A percentile compares a stretch with the other conserved stretches of the same genome.
Evolutionary conservation across 2,113 vertebrate genomes (phyloP).

Genomic region (Ochotona curzoniae): DNA sequence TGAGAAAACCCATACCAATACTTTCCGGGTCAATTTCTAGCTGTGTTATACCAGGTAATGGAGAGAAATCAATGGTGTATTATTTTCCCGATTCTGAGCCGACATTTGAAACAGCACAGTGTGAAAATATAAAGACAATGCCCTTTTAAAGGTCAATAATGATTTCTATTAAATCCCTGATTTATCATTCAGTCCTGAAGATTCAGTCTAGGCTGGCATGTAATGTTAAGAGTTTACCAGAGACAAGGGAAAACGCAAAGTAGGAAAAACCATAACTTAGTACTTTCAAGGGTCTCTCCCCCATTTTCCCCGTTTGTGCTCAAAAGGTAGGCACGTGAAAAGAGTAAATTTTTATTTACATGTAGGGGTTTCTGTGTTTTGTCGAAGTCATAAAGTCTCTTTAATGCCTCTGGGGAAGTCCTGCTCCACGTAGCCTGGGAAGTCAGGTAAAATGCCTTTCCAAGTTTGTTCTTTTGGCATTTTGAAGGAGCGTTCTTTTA

Average conservation of each 20-base stretch:
- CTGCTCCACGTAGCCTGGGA: not conserved
- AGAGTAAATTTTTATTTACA: conserved; percentile 46
- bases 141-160: conserved; percentile 75
- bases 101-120: conserved; percentile 66
- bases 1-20: conserved; percentile 65
- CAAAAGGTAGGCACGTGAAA: conserved; percentile 25
- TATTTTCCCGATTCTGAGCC: conserved; percentile 69
- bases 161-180: conserved; percentile 75
- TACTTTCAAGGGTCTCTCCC: not conserved
- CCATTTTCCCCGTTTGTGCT: not conserved
- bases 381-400: conserved; percentile 25
- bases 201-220: conserved; percentile 61
- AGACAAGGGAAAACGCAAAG: conserved; percentile 55
- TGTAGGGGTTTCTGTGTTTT: conserved; percentile 53
- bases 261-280: not conserved
- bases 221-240: conserved; percentile 55
- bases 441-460: not conserved
- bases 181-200: conserved; percentile 73
- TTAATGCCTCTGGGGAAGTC: not conserved
- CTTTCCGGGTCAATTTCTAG: conserved; percentile 63
- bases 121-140: conserved; percentile 67
- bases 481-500: not conserved
- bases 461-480: conserved; percentile 9
- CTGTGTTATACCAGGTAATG: conserved; percentile 42
- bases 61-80: conserved; percentile 72